Conservation (phyloP, 2,113 vertebrate species). For the Brienomyrus brachyistius region DNA sequence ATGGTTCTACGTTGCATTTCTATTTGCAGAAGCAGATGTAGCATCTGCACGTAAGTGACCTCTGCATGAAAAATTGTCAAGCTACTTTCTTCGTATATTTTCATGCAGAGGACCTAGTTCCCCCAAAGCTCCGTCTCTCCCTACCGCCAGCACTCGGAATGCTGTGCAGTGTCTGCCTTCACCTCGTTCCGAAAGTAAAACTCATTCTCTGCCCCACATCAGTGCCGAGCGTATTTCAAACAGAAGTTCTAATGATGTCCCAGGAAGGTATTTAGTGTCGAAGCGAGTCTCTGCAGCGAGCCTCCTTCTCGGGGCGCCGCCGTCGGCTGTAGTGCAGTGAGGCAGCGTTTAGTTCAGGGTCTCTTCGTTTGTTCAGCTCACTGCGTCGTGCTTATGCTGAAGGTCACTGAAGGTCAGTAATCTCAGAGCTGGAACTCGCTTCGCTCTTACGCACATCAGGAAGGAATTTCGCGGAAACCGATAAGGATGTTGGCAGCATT, state of each 20-base stretch:
- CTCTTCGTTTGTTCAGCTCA: neutral
- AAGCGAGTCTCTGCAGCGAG: neutral
- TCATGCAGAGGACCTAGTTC: neutral
- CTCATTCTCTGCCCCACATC: neutral
- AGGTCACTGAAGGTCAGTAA: neutral
- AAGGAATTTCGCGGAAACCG: constrained; percentile 34
- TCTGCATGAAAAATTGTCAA: neutral
- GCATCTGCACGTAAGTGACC: neutral
- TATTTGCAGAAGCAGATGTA: neutral
- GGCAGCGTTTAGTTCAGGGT: neutral
- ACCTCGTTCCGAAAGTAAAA: neutral
- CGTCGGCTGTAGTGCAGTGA: neutral
- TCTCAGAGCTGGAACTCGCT: neutral
- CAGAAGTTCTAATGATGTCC: neutral
- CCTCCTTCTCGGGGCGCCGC: neutral
- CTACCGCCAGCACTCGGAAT: neutral
- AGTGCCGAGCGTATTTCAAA: neutral
- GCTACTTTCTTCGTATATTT: neutral
- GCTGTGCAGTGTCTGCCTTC: neutral
- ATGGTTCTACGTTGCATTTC: neutral
- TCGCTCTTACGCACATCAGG: constrained; percentile 23
- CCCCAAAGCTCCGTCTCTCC: neutral
- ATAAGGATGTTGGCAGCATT: constrained; percentile 30
- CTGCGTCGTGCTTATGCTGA: constrained; percentile 11
- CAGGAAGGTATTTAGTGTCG: neutral